Evolutionary conservation across 2,797 vertebrate genomes (phyloP).

Genomic region (Acridotheres tristis): DNA sequence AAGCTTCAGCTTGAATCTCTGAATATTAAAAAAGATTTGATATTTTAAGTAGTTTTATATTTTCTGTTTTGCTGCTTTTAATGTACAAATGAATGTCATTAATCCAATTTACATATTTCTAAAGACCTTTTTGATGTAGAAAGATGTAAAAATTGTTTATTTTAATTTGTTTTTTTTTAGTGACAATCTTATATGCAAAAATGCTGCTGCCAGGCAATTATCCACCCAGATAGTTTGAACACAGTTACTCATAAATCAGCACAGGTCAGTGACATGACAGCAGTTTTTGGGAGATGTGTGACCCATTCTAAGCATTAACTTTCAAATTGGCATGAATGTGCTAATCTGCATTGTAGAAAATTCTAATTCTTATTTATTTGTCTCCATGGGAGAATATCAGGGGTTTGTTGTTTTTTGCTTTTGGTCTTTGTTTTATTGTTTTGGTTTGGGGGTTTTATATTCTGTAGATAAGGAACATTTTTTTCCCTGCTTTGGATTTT

Average conservation of each 20-base stretch:
- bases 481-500: background rate
- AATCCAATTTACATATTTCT: background rate
- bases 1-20: background rate
- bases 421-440: background rate
- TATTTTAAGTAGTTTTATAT: background rate
- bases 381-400: background rate
- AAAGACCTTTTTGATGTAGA: background rate
- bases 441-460: background rate
- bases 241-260: background rate
- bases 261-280: background rate
- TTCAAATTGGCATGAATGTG: background rate
- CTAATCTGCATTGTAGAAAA: background rate
- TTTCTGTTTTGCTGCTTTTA: background rate
- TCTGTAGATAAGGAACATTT: background rate
- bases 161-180: background rate
- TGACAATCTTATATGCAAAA: background rate
- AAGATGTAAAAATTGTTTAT: background rate
- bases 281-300: background rate
- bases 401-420: background rate
- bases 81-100: background rate
- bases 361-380: background rate
- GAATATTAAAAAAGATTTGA: background rate
- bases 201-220: background rate
- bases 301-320: background rate
- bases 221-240: background rate